phyloP scores from a whole-genome alignment of 2,113 vertebrate genomes.

The Ursus arctos region DNA sequence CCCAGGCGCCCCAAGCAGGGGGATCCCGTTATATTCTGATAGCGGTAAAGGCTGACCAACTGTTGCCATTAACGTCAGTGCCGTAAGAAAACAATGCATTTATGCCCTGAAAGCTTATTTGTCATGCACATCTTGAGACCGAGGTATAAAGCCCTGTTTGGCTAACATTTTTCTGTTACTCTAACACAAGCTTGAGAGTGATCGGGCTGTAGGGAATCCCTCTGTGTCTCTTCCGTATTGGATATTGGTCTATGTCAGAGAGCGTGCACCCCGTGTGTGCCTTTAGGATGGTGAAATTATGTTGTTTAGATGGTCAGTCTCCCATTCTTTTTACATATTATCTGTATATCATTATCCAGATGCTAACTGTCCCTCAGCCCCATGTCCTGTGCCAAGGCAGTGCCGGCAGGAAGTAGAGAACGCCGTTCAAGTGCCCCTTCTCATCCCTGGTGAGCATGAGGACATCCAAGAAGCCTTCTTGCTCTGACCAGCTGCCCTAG shows the following conservation, averaged over 20 bases:
- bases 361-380: neutral
- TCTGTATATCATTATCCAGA: neutral
- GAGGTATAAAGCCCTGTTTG: conserved; percentile 41
- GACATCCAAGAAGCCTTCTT: neutral
- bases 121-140: neutral
- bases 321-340: neutral
- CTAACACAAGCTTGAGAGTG: neutral
- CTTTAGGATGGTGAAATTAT: neutral
- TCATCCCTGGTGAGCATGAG: neutral
- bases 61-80: neutral
- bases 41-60: neutral
- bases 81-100: neutral
- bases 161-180: conserved; percentile 34
- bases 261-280: neutral
- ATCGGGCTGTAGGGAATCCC: neutral
- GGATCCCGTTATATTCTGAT: neutral
- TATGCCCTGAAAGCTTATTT: neutral
- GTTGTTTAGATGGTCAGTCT: neutral
- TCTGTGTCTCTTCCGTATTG: neutral
- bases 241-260: neutral
- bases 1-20: neutral
- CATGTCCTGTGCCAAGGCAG: neutral
- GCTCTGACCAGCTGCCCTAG: neutral
- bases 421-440: neutral
- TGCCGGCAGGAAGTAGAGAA: neutral